These are phyloP conservation scores for Muricea muricata DNA, from an alignment of 92 coral and sea anemone genomes.

Conservation along the genomic window DNA sequence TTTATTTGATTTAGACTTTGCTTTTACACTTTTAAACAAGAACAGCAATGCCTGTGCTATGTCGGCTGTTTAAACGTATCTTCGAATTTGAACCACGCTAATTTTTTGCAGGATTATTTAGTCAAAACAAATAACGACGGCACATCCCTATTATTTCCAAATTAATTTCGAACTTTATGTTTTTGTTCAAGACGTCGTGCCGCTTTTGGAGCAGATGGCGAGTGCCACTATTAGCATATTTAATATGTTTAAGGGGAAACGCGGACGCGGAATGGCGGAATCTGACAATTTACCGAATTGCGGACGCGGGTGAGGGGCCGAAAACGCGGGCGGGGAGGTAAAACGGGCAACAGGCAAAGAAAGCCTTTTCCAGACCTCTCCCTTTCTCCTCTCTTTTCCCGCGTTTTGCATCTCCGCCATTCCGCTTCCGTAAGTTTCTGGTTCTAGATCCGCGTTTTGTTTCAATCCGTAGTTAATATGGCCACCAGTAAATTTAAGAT, in stretches of 20 bases:
- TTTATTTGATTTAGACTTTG: no score
- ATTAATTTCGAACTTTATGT: neutral
- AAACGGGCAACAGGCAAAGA: neutral
- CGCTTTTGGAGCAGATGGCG: constrained; percentile 10
- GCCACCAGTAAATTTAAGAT: constrained; percentile 32
- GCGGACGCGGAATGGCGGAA: neutral
- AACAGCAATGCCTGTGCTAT: no score
- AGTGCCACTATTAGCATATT: neutral
- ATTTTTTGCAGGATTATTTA: no score
- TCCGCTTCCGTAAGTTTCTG: neutral
- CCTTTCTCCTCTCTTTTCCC: neutral
- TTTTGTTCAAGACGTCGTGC: neutral
- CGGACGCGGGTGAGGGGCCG: neutral
- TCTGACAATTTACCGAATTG: neutral
- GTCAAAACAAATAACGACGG: neutral
- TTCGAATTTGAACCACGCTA: no score
- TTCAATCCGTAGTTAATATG: neutral
- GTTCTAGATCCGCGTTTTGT: neutral
- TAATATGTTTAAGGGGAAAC: neutral
- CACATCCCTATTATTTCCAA: neutral
- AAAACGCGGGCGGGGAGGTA: neutral
- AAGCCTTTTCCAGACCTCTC: neutral
- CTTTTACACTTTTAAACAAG: no score
- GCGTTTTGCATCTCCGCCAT: neutral
- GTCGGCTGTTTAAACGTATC: no score